Evolutionary conservation across 2,113 vertebrate species (phyloP), one percentile per base, ranked within the genome.

Genomic region (Poeciliopsis prolifica): DNA sequence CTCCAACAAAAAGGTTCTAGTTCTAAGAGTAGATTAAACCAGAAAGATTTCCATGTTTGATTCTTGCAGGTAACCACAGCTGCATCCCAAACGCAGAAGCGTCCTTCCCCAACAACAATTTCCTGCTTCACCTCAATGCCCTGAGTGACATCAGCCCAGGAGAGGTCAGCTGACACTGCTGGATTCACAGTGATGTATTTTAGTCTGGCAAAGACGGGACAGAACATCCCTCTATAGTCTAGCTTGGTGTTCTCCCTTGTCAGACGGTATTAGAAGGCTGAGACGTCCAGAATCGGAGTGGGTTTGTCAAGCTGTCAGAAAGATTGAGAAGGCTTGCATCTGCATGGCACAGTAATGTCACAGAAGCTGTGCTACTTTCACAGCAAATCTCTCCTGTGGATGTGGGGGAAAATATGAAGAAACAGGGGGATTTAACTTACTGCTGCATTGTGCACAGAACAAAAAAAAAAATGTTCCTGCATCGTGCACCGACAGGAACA

Each of bases 61-160:
- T 35, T 67, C 67, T 66, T 65, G 42, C 82, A 99, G 98, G 98
- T 94, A 99, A 99, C 90, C 98, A 99, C 94, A 99, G 97, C 94
- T 99, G 98, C 91, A 93, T 96, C 63, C 97, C 98, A 82, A 99
- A 99, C 0, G 96, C 98, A 0, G 98, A 99, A 92, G 97, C 95
- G 0, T 97, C 96, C 26, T 99, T 99, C 91, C 97, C 97, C 0
- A 95, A 98, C 79, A 99, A 97, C 93, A 98, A 98, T 83, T 98
- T 97, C 89, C 94, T 97, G 74, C 96, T 99, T 75, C 97, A 99
- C 82, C 95, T 99, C 84, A 95, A 91, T 0, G 96, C 97, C 70
- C 92, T 99, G 70, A 92, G 94, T 86, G 97, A 98, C 90, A 97
- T 99, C 69, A 84, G 89, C 81, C 94, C 95, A 48, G 98, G 97